phyloP scores from a whole-genome alignment of 2,797 vertebrate species.

The Sciurus carolinensis region DNA sequence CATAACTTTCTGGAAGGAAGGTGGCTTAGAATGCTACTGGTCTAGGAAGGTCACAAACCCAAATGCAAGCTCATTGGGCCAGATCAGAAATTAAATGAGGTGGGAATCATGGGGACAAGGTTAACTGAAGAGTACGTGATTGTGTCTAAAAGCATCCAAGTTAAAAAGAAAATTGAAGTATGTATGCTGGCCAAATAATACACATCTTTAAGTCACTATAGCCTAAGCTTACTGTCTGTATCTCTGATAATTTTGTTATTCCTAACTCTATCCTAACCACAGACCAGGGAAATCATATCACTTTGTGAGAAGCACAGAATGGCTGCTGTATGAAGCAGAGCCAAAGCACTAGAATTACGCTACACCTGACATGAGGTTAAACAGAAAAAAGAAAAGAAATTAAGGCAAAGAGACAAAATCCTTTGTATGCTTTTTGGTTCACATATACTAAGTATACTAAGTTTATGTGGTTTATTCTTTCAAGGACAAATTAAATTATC shows the following conservation, averaged over 20 bases:
- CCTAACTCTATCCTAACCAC: neutral
- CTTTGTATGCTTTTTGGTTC: neutral
- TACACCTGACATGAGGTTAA: neutral
- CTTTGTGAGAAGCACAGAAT: neutral
- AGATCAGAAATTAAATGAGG: conserved; percentile 18
- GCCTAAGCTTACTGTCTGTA: neutral
- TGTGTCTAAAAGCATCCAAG: conserved; percentile 16
- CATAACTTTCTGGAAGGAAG: neutral
- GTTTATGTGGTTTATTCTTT: conserved; percentile 17
- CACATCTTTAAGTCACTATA: neutral
- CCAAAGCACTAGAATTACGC: neutral
- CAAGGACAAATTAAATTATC: conserved; percentile 62
- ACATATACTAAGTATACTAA: neutral
- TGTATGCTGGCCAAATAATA: conserved; percentile 52
- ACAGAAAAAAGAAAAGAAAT: conserved; percentile 21
- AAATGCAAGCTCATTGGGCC: neutral
- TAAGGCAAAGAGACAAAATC: conserved; percentile 4
- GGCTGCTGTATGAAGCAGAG: neutral
- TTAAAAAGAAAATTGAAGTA: conserved; percentile 51
- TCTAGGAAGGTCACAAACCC: neutral
- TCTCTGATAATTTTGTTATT: neutral
- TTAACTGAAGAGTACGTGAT: neutral
- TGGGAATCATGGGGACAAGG: neutral
- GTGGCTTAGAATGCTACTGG: neutral
- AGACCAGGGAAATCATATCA: neutral